These are phyloP conservation scores for Otocyon megalotis DNA, from an alignment of 2,113 vertebrate species.

Conservation along the genomic window DNA sequence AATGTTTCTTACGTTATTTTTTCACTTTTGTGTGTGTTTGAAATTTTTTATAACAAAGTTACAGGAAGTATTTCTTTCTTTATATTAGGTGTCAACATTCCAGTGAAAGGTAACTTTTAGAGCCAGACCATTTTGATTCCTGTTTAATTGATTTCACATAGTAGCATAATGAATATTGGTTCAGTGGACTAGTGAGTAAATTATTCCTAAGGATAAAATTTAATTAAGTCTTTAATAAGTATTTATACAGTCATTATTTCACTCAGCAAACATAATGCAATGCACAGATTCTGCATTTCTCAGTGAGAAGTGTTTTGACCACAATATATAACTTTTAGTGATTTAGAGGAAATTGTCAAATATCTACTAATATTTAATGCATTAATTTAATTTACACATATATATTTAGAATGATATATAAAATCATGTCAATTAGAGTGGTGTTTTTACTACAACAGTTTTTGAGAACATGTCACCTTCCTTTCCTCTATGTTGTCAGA, in stretches of 20 bases:
- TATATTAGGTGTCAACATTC: neutral
- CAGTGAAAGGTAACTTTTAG: neutral
- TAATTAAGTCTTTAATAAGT: constrained; percentile 1
- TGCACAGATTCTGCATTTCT: neutral
- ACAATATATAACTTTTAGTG: neutral
- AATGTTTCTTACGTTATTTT: neutral
- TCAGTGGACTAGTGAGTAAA: neutral
- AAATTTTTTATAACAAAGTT: neutral
- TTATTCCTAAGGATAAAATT: constrained; percentile 1
- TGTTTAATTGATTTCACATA: neutral
- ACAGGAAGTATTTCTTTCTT: neutral
- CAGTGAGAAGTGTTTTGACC: neutral
- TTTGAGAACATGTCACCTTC: neutral
- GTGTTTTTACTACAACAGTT: neutral
- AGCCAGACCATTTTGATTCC: neutral
- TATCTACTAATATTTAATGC: neutral
- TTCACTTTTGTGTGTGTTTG: neutral
- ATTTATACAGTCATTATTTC: neutral
- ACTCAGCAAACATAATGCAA: neutral
- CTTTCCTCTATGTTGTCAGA: neutral
- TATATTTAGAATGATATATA: neutral
- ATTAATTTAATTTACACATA: neutral
- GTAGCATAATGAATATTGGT: neutral
- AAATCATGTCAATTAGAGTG: neutral
- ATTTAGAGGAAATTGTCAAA: neutral